Evolutionary conservation across 2,797 vertebrate genomes (phyloP).

Genomic region (Mormyrops attenuatus): DNA sequence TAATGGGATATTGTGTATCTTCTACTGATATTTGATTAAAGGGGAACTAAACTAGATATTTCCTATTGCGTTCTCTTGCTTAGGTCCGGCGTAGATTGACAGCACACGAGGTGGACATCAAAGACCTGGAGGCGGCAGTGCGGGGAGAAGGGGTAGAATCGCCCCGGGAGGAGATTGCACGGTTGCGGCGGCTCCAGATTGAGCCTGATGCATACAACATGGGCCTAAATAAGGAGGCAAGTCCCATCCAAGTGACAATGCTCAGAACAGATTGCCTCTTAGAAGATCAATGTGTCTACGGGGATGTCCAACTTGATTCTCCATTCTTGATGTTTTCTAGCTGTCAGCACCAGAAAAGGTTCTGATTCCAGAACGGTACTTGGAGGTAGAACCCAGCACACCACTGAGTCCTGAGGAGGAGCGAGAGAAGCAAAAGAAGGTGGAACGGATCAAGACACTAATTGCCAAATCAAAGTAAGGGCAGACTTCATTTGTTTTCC

Average conservation of each 20-base stretch:
- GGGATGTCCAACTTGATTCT: background rate
- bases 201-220: constrained; percentile 74
- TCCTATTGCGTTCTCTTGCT: background rate
- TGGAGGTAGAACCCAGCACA: constrained; percentile 70
- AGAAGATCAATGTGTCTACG: background rate
- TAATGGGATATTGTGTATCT: background rate
- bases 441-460: constrained; percentile 90
- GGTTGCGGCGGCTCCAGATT: constrained; percentile 74
- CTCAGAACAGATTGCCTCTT: background rate
- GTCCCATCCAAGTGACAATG: background rate
- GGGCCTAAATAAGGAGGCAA: constrained; percentile 77
- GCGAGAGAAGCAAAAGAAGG: constrained; percentile 90
- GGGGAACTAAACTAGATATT: background rate
- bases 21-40: background rate
- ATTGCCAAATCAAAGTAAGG: constrained; percentile 92
- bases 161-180: constrained; percentile 82
- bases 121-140: constrained; percentile 81
- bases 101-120: constrained; percentile 90
- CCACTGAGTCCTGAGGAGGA: constrained; percentile 87
- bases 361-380: constrained; percentile 79
- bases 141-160: constrained; percentile 79
- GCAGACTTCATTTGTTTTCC: background rate
- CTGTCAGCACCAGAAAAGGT: constrained; percentile 79
- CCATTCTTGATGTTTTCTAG: constrained; percentile 46
- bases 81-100: constrained; percentile 84